Percentiles rank a stretch among this genome's conserved stretches.
phyloP scores from a whole-genome alignment of 2,888 invertebrate genomes.

The Dorcus parallelipipedus region DNA sequence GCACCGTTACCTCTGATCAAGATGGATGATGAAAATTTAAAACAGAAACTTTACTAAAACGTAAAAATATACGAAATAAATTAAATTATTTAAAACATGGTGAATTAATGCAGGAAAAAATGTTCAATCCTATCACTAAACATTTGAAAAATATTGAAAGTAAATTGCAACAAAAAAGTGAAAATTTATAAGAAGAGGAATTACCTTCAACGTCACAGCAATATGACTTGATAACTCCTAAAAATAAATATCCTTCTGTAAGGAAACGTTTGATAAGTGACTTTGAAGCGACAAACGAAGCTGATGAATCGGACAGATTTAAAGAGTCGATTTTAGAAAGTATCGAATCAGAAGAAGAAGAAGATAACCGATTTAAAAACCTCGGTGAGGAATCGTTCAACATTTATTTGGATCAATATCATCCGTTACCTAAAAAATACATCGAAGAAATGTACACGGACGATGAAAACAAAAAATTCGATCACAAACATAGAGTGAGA shows the following conservation, averaged over 20 bases:
- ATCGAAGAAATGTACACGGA: slow-evolving; percentile 2
- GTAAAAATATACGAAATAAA: background rate
- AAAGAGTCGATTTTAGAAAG: background rate
- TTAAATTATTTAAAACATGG: slow-evolving; percentile 3
- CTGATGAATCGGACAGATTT: background rate
- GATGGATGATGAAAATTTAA: background rate
- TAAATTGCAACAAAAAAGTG: too few species aligned
- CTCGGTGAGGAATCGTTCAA: background rate
- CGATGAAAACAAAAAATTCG: slow-evolving; percentile 13
- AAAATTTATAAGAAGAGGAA: slow-evolving; percentile 1
- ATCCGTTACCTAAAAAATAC: slow-evolving; percentile 16
- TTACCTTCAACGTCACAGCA: background rate
- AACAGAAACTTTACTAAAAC: background rate
- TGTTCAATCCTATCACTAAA: too few species aligned
- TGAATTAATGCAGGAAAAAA: slow-evolving; percentile 1
- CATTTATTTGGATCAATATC: slow-evolving; percentile 11
- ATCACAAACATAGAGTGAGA: slow-evolving; percentile 19
- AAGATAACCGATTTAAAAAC: slow-evolving; percentile 3
- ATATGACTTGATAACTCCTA: background rate
- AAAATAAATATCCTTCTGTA: too few species aligned
- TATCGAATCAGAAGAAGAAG: background rate
- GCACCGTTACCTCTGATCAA: background rate
- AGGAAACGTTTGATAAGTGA: background rate
- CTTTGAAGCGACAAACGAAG: background rate
- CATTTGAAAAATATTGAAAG: too few species aligned